phyloP scores from a whole-genome alignment of 2,113 vertebrate genomes.

The Sturnus vulgaris region DNA sequence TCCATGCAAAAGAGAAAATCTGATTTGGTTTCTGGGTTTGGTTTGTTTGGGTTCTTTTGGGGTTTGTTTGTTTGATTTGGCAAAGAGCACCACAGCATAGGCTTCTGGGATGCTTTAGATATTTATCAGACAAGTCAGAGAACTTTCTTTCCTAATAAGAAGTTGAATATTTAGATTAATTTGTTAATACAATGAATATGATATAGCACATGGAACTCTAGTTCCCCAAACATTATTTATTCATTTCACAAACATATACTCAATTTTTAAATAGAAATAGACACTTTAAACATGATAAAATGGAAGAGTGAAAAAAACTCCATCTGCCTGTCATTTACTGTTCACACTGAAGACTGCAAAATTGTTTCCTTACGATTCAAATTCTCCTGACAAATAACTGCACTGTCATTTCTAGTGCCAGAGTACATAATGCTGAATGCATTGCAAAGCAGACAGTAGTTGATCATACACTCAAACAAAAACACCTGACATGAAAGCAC shows the following conservation, averaged over 20 bases:
- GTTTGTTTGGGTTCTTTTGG: background rate
- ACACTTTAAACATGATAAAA: background rate
- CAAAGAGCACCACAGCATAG: background rate
- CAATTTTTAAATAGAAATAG: background rate
- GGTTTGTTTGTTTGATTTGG: background rate
- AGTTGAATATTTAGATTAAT: background rate
- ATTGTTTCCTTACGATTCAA: background rate
- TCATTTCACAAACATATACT: background rate
- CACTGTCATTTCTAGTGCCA: background rate
- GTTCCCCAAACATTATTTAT: background rate
- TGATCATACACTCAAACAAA: background rate
- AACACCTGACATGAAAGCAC: background rate
- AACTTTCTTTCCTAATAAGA: background rate
- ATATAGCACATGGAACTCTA: accelerated
- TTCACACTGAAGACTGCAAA: background rate
- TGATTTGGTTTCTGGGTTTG: background rate
- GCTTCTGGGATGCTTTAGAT: background rate
- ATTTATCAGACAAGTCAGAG: background rate
- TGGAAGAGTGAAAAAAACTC: background rate
- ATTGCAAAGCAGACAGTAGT: background rate
- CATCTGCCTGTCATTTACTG: background rate
- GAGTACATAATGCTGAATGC: background rate
- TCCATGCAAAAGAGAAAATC: background rate
- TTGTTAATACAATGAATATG: background rate
- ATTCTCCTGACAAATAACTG: background rate